Evolutionary conservation across 2,888 invertebrate genomes (phyloP).

Genomic region (Drosophila lacicola): DNA sequence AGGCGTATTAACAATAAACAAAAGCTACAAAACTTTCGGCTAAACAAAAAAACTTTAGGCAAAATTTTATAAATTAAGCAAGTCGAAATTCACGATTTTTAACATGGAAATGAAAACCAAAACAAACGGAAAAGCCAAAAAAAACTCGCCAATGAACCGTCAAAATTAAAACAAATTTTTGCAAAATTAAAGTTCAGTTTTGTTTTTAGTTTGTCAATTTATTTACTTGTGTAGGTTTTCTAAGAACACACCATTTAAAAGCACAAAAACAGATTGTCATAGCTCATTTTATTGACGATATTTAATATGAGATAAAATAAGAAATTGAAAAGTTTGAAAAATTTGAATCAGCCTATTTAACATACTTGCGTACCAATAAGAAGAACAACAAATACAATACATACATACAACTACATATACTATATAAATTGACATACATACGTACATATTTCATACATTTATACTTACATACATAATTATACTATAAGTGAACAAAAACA

Average conservation of each 20-base stretch:
- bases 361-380: conserved; percentile 59
- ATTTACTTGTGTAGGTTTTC: conserved; percentile 59
- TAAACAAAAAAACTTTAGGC: conserved; percentile 76
- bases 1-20: conserved; percentile 84
- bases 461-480: conserved; percentile 78
- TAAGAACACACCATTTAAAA: conserved; percentile 31
- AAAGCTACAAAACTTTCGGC: conserved; percentile 68
- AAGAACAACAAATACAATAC: conserved; percentile 29
- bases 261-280: conserved; percentile 24
- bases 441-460: conserved; percentile 76
- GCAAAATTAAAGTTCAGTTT: conserved; percentile 52
- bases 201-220: conserved; percentile 56
- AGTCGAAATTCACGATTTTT: conserved; percentile 65
- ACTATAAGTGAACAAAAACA: conserved; percentile 65
- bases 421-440: conserved; percentile 54
- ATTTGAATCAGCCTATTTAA: conserved; percentile 27
- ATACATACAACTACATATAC: conserved; percentile 61
- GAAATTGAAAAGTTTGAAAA: conserved; percentile 7
- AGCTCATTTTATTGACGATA: conserved; percentile 24
- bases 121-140: conserved; percentile 50
- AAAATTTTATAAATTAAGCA: conserved; percentile 80
- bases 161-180: conserved; percentile 35
- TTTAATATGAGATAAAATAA: conserved; percentile 35
- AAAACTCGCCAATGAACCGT: conserved; percentile 42
- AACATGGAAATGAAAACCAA: conserved; percentile 34